A percentile compares a stretch with the other conserved stretches of the same genome.
Conservation (phyloP, 2,888 invertebrate genomes). For the Cylloceria caligata region DNA sequence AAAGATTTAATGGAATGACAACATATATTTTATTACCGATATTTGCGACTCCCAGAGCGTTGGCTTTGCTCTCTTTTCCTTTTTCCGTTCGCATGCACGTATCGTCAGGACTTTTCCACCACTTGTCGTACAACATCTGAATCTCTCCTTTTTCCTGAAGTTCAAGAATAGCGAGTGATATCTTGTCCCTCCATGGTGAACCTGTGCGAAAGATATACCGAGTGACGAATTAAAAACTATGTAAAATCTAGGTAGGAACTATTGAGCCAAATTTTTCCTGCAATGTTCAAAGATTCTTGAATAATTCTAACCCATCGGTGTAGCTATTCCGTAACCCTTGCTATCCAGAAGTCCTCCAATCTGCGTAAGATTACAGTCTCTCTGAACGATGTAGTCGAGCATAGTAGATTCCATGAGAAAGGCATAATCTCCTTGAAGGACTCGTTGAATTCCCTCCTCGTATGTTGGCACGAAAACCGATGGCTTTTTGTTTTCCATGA, state of each 20-base stretch:
- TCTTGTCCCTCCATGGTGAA: constrained; percentile 94
- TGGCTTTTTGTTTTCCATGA: constrained; percentile 90
- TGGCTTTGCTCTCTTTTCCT: constrained; percentile 91
- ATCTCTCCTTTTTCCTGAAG: constrained; percentile 93
- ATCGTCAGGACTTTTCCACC: constrained; percentile 94
- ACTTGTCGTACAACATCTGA: constrained; percentile 93
- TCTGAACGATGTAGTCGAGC: constrained; percentile 92
- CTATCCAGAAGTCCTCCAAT: constrained; percentile 93
- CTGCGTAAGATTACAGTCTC: constrained; percentile 94
- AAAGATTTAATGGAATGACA: no score
- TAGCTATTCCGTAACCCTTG: constrained; percentile 92
- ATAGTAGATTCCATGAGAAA: constrained; percentile 96
- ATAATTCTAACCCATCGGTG: constrained; percentile 86
- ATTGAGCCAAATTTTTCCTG: background rate
- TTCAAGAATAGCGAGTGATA: constrained; percentile 93
- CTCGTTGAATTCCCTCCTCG: constrained; percentile 91
- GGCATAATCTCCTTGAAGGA: constrained; percentile 93
- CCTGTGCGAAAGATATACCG: constrained; percentile 84
- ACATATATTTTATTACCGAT: constrained; percentile 86
- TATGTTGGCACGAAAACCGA: constrained; percentile 91
- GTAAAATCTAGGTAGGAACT: background rate
- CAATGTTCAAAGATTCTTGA: background rate
- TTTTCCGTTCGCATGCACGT: constrained; percentile 89
- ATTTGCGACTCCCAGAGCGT: constrained; percentile 92
- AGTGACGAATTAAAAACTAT: background rate